These are phyloP conservation scores for Stenopsyche tienmushanensis DNA, from an alignment of 1,140 invertebrate genomes.

Conservation along the genomic window DNA sequence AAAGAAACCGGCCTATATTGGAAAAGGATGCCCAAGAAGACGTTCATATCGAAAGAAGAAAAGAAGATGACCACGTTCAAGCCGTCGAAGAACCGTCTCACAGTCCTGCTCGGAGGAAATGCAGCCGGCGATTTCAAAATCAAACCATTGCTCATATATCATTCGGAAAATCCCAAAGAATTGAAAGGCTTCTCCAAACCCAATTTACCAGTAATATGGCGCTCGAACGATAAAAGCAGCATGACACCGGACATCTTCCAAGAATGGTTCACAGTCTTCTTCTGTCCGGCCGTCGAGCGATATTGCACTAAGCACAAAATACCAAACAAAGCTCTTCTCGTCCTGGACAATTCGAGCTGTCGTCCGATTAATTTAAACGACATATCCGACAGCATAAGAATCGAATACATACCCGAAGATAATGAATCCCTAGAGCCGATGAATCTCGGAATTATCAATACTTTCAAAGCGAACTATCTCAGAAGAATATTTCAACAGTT, in stretches of 20 bases:
- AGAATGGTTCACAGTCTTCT: conserved; percentile 45
- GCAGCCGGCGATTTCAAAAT: conserved; percentile 49
- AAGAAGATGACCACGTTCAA: conserved; percentile 47
- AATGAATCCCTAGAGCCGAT: conserved; percentile 47
- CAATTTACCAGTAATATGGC: conserved; percentile 48
- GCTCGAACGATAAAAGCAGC: conserved; percentile 48
- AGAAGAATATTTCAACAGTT: conserved; percentile 41
- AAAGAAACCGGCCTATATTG: conserved; percentile 50
- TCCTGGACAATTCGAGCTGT: conserved; percentile 44
- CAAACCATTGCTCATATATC: conserved; percentile 52
- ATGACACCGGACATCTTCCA: conserved; percentile 47
- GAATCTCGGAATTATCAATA: conserved; percentile 46
- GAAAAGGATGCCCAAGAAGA: conserved; percentile 45
- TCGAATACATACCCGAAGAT: conserved; percentile 45
- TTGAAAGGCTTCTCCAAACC: conserved; percentile 42
- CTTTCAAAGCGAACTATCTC: conserved; percentile 48
- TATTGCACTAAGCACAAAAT: conserved; percentile 41
- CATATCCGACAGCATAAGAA: conserved; percentile 33
- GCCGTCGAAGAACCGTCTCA: conserved; percentile 47
- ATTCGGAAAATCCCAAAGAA: conserved; percentile 47
- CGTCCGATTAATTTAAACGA: conserved; percentile 42
- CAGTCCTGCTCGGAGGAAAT: conserved; percentile 48
- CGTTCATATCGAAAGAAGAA: conserved; percentile 44
- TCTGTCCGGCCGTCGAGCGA: conserved; percentile 43
- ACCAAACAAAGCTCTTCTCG: conserved; percentile 41